Evolutionary conservation across 1,140 invertebrate genomes (phyloP).

Genomic region (Bombus pyrosoma): DNA sequence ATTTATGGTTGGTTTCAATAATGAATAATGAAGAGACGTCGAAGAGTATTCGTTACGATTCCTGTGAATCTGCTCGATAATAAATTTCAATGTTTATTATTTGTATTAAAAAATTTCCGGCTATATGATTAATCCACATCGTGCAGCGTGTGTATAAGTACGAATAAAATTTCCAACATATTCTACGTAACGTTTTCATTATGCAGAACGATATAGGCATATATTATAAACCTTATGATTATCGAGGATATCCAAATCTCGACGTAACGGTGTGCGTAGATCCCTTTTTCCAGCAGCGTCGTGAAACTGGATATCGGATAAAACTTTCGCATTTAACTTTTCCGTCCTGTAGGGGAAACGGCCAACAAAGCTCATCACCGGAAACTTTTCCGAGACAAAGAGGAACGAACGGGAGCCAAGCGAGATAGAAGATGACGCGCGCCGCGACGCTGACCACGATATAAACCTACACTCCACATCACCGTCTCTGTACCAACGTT

Average conservation of each 20-base stretch:
- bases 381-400: slow-evolving; percentile 81
- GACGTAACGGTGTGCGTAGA: slow-evolving; percentile 51
- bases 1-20: slow-evolving; percentile 8
- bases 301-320: slow-evolving; percentile 77
- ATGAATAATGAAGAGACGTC: slow-evolving; percentile 27
- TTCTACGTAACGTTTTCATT: background rate
- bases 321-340: slow-evolving; percentile 82
- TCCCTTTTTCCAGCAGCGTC: slow-evolving; percentile 70
- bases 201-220: background rate
- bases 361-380: slow-evolving; percentile 81
- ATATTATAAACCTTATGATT: slow-evolving; percentile 43
- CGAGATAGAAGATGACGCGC: slow-evolving; percentile 55
- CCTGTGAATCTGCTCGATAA: slow-evolving; percentile 4
- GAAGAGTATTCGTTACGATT: background rate
- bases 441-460: slow-evolving; percentile 53
- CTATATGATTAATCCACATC: background rate
- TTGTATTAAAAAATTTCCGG: background rate
- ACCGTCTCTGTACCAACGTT: slow-evolving; percentile 7
- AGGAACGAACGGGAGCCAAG: slow-evolving; percentile 55
- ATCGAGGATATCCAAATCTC: slow-evolving; percentile 40
- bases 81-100: background rate
- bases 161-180: background rate
- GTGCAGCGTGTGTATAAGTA: background rate
- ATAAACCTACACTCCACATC: slow-evolving; percentile 28
- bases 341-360: slow-evolving; percentile 79